Base-by-base conservation (phyloP, 2,888 invertebrate genomes). In the Tubulanus polymorphus region DNA sequence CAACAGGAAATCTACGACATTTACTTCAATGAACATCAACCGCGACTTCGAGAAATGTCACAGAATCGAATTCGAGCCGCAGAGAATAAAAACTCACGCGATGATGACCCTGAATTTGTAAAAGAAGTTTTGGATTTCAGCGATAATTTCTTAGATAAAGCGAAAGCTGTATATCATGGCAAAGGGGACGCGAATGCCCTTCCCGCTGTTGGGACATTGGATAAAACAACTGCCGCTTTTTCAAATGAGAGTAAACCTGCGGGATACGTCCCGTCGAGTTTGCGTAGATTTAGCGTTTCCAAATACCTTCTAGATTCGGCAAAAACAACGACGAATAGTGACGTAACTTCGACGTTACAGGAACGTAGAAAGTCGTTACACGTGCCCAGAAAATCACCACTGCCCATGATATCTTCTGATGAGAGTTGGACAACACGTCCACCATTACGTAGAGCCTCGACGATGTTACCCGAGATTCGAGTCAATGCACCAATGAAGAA, bases 11-110 rank as follows among this genome's bases (percentile, higher is more conserved):
- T 47, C 12, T 41, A 41, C 25, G 46, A 46, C 10, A 29, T 53
- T n/a, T 53, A 53, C n/a, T 53, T 53, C 29, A 41, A 53, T n/a
- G 53, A 53, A 46, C 41, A 53, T 27, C 47, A 41, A 8, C 53
- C 53, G 18, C 53, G 37, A 48, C n/a, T 48, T 25, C 23, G 23
- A 20, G 41, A 41, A 41, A 41, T 41, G 41, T 41, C 6, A 18
- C 18, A 23, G 15, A 41, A 41, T 41, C 23, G 20, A 8, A 23
- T 18, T 15, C 20, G 41, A 8, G 3, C 20, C 6, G 20, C 41
- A 41, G 15, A 20, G 6, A 23, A 41, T 41, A 23, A 8, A 5
- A 41, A 15, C 23, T 5, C 6, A 18, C 20, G 3, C 5, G 41
- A 41, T 15, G 41, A 41, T 8, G 23, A 20, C 6, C 20, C 23